Evolutionary conservation across 37 sponge, comb jelly and placozoan genomes (phyloP), one percentile per base, ranked within the genome.

Genomic region (Chondrosia reniformis): DNA sequence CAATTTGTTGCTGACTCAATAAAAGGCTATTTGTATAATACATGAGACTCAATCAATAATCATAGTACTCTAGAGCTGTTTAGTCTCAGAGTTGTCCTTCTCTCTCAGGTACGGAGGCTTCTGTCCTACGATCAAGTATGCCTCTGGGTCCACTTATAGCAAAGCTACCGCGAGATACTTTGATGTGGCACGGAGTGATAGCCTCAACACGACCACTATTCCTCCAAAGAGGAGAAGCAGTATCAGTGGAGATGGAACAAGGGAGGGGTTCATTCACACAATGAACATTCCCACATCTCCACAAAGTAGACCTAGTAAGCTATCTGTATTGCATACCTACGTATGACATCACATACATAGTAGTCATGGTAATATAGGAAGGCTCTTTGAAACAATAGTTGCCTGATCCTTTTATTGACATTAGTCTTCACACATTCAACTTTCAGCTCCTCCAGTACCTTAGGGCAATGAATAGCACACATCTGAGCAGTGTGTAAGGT

Each of bases 241-340:
- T 40, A 4, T n/a, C 42, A 37, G 72, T 40, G 72, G 72, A 7
- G 72, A 69, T 17, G 43, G 72, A n/a, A 34, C n/a, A n/a, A n/a
- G n/a, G n/a, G n/a, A n/a, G n/a, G n/a, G n/a, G n/a, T n/a, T n/a
- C n/a, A n/a, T n/a, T n/a, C n/a, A n/a, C n/a, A n/a, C 36, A 41
- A 69, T 69, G n/a, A 41, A 34, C 44, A 69, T 21, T 25, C 72
- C 22, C 22, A 44, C 72, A 15, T 22, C 72, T 10, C 36, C 72
- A 5, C 38, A 19, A 21, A 69, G 72, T 25, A 69, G 72, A 40
- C 72, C 72, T 42, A 44, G 72, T 69, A 66, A 25, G n/a, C n/a
- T n/a, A n/a, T n/a, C n/a, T n/a, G n/a, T n/a, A n/a, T n/a, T n/a
- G n/a, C n/a, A n/a, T n/a, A n/a, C n/a, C n/a, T n/a, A n/a, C n/a